phyloP scores from a whole-genome alignment of 1,140 invertebrate genomes.

The Chlorops oryzae region DNA sequence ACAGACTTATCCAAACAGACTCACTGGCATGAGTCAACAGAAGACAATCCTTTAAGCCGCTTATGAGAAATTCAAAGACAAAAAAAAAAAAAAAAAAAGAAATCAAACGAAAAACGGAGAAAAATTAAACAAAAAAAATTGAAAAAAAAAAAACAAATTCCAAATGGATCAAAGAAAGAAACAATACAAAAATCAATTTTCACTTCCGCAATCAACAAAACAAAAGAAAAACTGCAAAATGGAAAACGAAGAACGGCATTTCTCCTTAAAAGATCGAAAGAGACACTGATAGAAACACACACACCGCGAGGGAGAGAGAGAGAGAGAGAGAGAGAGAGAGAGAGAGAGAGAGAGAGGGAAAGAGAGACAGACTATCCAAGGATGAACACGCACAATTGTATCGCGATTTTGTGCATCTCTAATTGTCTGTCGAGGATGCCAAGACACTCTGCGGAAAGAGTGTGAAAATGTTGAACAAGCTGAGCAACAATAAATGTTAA shows the following conservation, averaged over 20 bases:
- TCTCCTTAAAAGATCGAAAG: background rate
- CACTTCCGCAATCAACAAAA: background rate
- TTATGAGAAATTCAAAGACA: too few species aligned
- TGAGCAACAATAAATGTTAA: too few species aligned
- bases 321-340: background rate
- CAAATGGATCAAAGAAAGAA: background rate
- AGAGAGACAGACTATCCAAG: too few species aligned
- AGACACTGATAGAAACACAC: background rate
- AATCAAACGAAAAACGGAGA: slow-evolving; percentile 4
- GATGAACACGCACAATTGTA: too few species aligned
- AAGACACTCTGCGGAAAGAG: too few species aligned
- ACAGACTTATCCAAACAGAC: too few species aligned
- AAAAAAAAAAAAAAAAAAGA: slow-evolving; percentile 22
- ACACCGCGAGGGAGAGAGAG: background rate
- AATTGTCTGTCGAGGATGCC: too few species aligned
- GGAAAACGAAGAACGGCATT: background rate
- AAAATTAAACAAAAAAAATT: slow-evolving; percentile 2
- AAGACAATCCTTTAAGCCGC: too few species aligned
- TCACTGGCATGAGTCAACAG: too few species aligned
- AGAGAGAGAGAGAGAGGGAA: too few species aligned
- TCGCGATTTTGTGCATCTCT: too few species aligned
- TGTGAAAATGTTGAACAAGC: too few species aligned
- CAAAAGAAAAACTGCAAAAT: slow-evolving; percentile 1
- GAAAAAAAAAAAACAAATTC: slow-evolving; percentile 8
- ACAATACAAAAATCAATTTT: slow-evolving; percentile 2